Conservation (phyloP, 2,797 vertebrate species). For the Anguilla obscura region DNA sequence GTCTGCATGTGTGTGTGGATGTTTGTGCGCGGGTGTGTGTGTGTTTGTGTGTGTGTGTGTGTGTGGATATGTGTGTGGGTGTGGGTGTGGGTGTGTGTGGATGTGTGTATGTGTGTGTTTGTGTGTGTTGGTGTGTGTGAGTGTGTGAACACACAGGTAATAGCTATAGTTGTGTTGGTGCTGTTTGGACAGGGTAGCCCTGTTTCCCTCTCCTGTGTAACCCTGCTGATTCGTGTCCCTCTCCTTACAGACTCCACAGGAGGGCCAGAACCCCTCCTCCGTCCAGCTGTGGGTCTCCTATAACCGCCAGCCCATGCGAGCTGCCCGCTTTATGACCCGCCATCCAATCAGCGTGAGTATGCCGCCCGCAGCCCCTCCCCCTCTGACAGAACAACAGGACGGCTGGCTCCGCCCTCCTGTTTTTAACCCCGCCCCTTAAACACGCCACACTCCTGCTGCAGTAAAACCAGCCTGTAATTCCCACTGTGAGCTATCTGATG, state of each 20-base stretch:
- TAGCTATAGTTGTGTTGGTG: not conserved
- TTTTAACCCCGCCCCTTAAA: not conserved
- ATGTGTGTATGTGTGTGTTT: not conserved
- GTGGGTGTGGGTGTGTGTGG: too few species aligned
- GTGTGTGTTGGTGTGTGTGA: not conserved
- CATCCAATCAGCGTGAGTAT: slow-evolving; percentile 91
- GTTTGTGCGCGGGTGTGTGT: not conserved
- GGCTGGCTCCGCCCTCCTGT: not conserved
- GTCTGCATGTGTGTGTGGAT: too few species aligned
- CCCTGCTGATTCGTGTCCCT: slow-evolving; percentile 12
- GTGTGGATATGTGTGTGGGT: too few species aligned
- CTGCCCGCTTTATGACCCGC: slow-evolving; percentile 89
- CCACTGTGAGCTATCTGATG: not conserved
- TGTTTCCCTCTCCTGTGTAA: not conserved
- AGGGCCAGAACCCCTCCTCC: slow-evolving; percentile 73
- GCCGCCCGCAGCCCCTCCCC: slow-evolving; percentile 45
- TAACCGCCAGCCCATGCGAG: slow-evolving; percentile 91
- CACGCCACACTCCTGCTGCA: not conserved
- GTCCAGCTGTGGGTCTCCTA: slow-evolving; percentile 98
- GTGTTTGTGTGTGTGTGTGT: not conserved
- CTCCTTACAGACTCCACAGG: slow-evolving; percentile 71
- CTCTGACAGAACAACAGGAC: not conserved
- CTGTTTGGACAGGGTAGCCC: not conserved
- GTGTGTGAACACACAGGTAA: not conserved
- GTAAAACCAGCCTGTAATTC: not conserved